Percentiles rank a stretch among this genome's conserved stretches.
Conservation (phyloP, 2,888 invertebrate species). For the Tenthredo amoena region DNA sequence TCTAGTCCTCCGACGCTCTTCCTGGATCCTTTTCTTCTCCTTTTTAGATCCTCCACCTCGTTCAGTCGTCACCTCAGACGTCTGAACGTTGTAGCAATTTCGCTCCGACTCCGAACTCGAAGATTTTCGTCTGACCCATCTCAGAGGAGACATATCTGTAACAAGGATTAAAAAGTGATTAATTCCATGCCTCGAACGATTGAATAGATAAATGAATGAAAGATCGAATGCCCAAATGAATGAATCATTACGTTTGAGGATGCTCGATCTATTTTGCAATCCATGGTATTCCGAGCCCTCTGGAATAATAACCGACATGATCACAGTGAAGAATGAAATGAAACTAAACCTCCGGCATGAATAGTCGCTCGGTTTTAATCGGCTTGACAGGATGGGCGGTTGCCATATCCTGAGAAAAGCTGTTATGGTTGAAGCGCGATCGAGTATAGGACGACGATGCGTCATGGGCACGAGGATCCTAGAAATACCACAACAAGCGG, state of each 20-base stretch:
- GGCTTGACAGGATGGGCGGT: slow-evolving; percentile 43
- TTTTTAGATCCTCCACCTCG: slow-evolving; percentile 81
- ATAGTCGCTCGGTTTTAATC: slow-evolving; percentile 27
- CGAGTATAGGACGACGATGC: background rate
- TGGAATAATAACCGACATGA: slow-evolving; percentile 27
- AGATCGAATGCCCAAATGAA: background rate
- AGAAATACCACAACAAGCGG: background rate
- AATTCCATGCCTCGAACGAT: background rate
- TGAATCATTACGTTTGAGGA: slow-evolving; percentile 4
- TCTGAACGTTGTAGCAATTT: slow-evolving; percentile 84
- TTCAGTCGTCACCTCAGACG: slow-evolving; percentile 77
- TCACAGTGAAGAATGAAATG: slow-evolving; percentile 1
- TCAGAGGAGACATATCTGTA: slow-evolving; percentile 84
- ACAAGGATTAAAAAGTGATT: slow-evolving; percentile 59
- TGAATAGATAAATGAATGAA: no score
- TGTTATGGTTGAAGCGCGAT: background rate
- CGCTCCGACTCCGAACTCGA: slow-evolving; percentile 84
- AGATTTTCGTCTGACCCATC: slow-evolving; percentile 82
- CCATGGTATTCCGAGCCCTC: background rate
- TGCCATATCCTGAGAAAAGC: slow-evolving; percentile 38
- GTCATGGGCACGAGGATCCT: background rate
- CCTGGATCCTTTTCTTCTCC: slow-evolving; percentile 80
- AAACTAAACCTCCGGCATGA: slow-evolving; percentile 19
- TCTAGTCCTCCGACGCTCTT: slow-evolving; percentile 76
- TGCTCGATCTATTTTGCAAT: background rate